Evolutionary conservation across 1,140 invertebrate genomes (phyloP).

Genomic region (Battus philenor): DNA sequence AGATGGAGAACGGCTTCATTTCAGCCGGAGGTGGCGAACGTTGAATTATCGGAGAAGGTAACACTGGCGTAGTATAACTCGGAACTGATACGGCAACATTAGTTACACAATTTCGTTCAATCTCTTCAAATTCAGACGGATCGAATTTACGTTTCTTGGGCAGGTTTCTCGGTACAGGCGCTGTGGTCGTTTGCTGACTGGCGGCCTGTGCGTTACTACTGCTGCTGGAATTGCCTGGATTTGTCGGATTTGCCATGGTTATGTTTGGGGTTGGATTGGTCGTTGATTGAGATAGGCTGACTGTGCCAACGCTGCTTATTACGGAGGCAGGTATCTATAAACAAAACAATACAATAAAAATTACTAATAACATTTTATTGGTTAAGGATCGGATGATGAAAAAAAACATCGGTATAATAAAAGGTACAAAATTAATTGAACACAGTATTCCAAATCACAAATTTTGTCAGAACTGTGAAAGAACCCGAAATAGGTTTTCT

Average conservation of each 20-base stretch:
- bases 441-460: too few relatives aligned
- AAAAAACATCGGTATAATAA: too few relatives aligned
- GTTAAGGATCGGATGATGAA: too few relatives aligned
- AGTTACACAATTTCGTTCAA: conserved; percentile 58
- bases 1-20: conserved; percentile 44
- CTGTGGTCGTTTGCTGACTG: conserved; percentile 53
- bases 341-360: conserved; percentile 10
- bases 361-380: too few relatives aligned
- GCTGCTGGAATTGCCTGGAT: conserved; percentile 51
- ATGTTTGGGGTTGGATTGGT: conserved; percentile 51
- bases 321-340: conserved; percentile 75
- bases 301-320: conserved; percentile 73
- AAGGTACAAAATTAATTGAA: too few relatives aligned
- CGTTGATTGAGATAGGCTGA: conserved; percentile 64
- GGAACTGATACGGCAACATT: conserved; percentile 44
- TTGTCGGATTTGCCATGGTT: conserved; percentile 69
- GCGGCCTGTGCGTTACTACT: conserved; percentile 36
- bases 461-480: too few relatives aligned
- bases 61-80: conserved; percentile 34
- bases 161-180: conserved; percentile 79
- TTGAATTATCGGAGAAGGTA: conserved; percentile 55
- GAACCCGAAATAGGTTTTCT: too few relatives aligned
- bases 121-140: conserved; percentile 87
- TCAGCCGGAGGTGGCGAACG: conserved; percentile 44
- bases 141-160: conserved; percentile 94